Evolutionary conservation across 2,888 invertebrate genomes (phyloP), one percentile per base, ranked within the genome.

Genomic region (Sesia apiformis): DNA sequence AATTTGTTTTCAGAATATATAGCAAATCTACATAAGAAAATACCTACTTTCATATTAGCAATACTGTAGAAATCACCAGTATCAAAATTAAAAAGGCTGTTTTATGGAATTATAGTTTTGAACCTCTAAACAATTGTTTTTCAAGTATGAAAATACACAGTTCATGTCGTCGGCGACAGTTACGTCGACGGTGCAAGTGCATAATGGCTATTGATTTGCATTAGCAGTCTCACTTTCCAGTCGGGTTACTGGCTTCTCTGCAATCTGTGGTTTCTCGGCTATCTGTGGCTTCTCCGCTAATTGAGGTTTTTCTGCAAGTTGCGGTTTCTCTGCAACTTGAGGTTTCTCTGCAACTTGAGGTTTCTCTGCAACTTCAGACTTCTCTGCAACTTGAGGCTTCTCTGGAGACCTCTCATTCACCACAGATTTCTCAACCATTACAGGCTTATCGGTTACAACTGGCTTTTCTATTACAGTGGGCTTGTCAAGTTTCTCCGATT

Each of bases 131-230:
- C 76, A 72, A 84, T 76, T 59, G 79, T 81, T 80, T 84, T 23
- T 86, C 76, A 82, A 69, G 64, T 82, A 84, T 60, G 82, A 81
- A 80, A 87, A 84, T 80, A 81, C 70, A 82, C 69, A 84, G 80
- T 85, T 81, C 74, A 72, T 78, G 59, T 79, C 66, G 57, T 75
- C 69, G 56, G 77, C 69, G 67, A 72, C 66, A 52, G 73, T 65
- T 63, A 63, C 54, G 58, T 66, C 63, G 63, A 81, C 77, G 56
- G 69, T 76, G 72, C 84, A 81, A 38, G 58, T 74, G 60, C 76
- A 81, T 81, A 64, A 76, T 57, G 78, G 88, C 78, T 89, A 89
- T 89, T 89, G 87, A 81, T 77, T 82, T 7, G 78, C 74, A 67
- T 69, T 72, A 3, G 76, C 75, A 67, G 84, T 79, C 3, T 66